Base-by-base conservation (phyloP, 2,888 invertebrate genomes). In the Hemistola chrysoprasaria region DNA sequence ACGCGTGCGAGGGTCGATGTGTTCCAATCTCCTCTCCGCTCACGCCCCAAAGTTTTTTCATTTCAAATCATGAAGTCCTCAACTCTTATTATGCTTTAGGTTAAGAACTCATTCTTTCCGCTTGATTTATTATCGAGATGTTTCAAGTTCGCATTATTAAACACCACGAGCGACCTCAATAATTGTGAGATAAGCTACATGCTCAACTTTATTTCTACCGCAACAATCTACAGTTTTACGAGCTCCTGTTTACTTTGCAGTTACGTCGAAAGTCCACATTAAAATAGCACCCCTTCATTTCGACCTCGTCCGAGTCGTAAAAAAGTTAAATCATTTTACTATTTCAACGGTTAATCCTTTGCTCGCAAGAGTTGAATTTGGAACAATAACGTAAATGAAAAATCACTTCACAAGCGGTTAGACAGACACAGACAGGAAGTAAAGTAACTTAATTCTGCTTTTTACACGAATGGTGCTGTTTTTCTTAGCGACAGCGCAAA, bases 301-400 rank as follows among this genome's bases (percentile, higher is more conserved):
- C 37, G 27, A 43, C 37, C 34, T 37, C 42, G 22, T 27, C 16
- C 27, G 24, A 31, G 30, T 43, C 40, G 38, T 43, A 35, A 35
- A 47, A 43, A 40, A 22, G 30, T 22, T 37, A 43, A 40, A 42
- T 40, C 27, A 44, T 36, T 47, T 47, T 43, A 38, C 44, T 44
- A 44, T 45, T 40, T 46, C 37, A 43, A 33, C 40, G 24, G 33
- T 40, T 34, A 40, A 34, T 43, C 40, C 35, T 30, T 28, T 40
- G 29, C 22, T 36, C 28, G 22, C 27, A 22, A 20, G 1, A 39
- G 34, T 25, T 24, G 34, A 20, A 37, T 16, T 16, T 16, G 16
- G 53, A 50, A 40, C 48, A 46, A 54, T 58, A 57, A 62, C 53
- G 47, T 54, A 45, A 26, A 52, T 56, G 52, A 62, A 53, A 58